Evolutionary conservation across 2,888 invertebrate genomes (phyloP), one percentile per base, ranked within the genome.

Genomic region (Anodontia alba): DNA sequence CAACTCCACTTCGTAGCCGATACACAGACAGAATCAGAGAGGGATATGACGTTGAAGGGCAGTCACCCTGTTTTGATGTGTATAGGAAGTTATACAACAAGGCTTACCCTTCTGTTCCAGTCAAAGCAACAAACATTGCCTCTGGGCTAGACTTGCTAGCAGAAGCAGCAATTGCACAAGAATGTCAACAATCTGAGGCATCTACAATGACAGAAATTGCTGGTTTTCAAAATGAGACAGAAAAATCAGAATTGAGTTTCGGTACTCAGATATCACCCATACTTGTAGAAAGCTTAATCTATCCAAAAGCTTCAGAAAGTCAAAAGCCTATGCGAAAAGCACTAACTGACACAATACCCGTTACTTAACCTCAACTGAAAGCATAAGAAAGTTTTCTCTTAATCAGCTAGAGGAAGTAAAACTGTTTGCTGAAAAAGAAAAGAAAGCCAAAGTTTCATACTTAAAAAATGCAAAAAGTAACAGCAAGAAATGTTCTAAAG

Each of bases 21-120:
- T 54, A 79, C 72, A 42, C 31, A 57, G 57, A 69, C 62, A 15
- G 83, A 76, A 15, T 42, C 70, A 15, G 75, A 84, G 0, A 31
- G 80, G 7, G 78, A 81, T 26, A 73, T 80, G 8, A n/a, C 17
- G 5, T 49, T 49, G n/a, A 38, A 80, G 23, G 82, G 38, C 78
- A 87, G 69, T 81, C 76, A 73, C 78, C 81, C 10, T 73, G 78
- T 46, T 73, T 78, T 43, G 80, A 80, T 51, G 57, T 87, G 20
- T 68, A 75, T 38, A 71, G 42, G 20, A 2, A 26, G 15, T 36
- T 78, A 0, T 83, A 83, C 42, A n/a, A 73, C 33, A 51, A 73
- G 23, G 86, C 86, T 1, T 71, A 51, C n/a, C 33, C 73, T 10
- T 49, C 17, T 7, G 10, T 10, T 15, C 68, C 75, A 23, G 49